A percentile compares a stretch with the other conserved stretches of the same genome.
Conservation (phyloP, 35 echinoderm and acorn worm species). For the Amphiura filiformis region DNA sequence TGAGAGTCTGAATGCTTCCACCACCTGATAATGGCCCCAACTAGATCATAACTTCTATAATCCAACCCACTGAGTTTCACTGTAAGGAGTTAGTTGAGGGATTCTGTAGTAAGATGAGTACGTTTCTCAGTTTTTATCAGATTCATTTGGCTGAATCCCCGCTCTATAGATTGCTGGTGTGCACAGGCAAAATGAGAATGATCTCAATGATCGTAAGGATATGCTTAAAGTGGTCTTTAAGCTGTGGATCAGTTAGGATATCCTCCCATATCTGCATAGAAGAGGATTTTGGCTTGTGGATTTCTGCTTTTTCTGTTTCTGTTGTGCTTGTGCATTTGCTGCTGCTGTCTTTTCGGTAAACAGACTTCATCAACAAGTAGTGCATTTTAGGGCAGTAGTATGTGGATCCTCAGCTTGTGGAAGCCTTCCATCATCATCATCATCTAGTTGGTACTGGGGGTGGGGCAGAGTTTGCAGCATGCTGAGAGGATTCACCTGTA, state of each 20-base stretch:
- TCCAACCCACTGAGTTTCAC: conserved; percentile 18
- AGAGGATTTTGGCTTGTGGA: neutral
- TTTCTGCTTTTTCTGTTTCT: neutral
- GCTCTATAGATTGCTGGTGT: neutral
- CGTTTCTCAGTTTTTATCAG: neutral
- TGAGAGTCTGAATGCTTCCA: no score
- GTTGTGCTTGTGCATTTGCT: neutral
- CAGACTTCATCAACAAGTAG: no score
- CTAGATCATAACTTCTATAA: conserved; percentile 1
- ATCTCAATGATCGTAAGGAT: conserved; percentile 13
- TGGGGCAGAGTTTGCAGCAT: no score
- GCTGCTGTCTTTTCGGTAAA: neutral
- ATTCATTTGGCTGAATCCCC: conserved; percentile 29
- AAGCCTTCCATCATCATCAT: no score
- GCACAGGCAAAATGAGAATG: conserved; percentile 14
- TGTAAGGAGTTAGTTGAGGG: neutral
- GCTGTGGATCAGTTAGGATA: no score
- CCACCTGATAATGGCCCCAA: neutral
- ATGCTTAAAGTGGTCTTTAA: no score
- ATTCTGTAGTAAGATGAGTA: neutral
- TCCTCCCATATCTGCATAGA: neutral
- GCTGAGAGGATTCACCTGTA: no score
- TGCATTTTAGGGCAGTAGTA: no score
- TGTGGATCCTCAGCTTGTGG: no score
- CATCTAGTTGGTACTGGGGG: no score